Evolutionary conservation across 2,888 invertebrate genomes (phyloP), one percentile per base, ranked within the genome.

Genomic region (Erynnis tages): DNA sequence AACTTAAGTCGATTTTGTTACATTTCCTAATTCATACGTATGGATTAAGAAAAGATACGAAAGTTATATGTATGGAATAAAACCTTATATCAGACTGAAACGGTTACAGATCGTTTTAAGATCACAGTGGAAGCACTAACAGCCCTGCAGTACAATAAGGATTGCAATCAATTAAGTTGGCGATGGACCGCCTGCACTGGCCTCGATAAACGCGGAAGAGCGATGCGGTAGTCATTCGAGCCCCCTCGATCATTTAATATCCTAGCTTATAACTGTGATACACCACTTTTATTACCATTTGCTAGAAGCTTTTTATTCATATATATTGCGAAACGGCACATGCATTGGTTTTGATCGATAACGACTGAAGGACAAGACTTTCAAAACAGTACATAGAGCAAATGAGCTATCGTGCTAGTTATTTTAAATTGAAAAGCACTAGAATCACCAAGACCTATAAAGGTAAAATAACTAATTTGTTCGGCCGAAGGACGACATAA

Each of bases 171-270:
- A 65, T 68, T 67, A 66, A 66, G 60, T 63, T 61, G 54, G 35
- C 65, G 68, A 66, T 78, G 80, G 76, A 76, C 76, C 67, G 56
- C 56, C 50, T 78, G 78, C 76, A 74, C 73, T 67, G 82, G 65
- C 82, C 83, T 77, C 77, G 68, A 73, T 83, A 72, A 61, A 79
- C 60, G 62, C 79, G 83, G 83, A 83, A 82, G 82, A 67, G 62
- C 41, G 62, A 55, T 59, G 47, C 55, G 45, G 41, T 44, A 34
- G 54, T 59, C 62, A 55, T 56, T 54, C 57, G 60, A 53, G 56
- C 44, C 7, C 13, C 37, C n/a, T 17, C 50, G 43, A 44, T 52
- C 35, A 44, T 52, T 52, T 52, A 52, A 52, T 52, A 52, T 49
- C 40, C 19, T 47, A 19, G 37, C 41, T 34, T 49, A 32, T 41